phyloP scores from a whole-genome alignment of 2,113 vertebrate genomes.

The Engystomops pustulosus region DNA sequence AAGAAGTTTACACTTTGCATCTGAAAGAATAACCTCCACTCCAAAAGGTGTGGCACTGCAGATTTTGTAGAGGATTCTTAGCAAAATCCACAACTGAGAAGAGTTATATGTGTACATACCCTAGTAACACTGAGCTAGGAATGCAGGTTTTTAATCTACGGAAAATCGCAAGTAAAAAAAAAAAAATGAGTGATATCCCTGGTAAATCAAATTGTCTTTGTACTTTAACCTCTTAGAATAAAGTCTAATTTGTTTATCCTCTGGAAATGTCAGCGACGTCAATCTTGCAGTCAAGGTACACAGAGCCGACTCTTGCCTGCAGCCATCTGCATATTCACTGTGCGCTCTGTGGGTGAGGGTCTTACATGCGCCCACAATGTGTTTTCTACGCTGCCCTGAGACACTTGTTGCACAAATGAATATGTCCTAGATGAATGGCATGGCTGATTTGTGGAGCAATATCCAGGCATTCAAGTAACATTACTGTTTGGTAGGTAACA shows the following conservation, averaged over 20 bases:
- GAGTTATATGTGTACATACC: no score
- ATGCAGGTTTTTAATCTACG: neutral
- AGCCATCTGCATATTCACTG: neutral
- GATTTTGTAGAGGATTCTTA: no score
- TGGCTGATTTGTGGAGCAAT: neutral
- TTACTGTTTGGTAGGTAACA: neutral
- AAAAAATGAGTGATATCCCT: constrained; percentile 7
- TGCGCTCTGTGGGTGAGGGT: neutral
- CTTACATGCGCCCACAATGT: neutral
- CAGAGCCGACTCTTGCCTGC: neutral
- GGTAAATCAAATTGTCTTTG: constrained; percentile 38
- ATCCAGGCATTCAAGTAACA: neutral
- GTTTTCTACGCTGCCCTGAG: neutral
- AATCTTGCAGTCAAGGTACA: constrained; percentile 27
- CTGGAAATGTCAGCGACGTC: constrained; percentile 32
- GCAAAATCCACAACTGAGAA: no score
- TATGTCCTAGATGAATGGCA: neutral
- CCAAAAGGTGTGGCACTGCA: no score
- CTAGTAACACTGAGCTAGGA: neutral
- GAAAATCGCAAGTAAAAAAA: neutral
- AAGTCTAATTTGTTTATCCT: constrained; percentile 39
- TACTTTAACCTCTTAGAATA: constrained; percentile 36
- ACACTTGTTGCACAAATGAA: neutral
- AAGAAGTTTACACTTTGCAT: no score
- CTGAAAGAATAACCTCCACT: no score